Evolutionary conservation across 2,113 vertebrate genomes (phyloP).

Genomic region (Zootoca vivipara): DNA sequence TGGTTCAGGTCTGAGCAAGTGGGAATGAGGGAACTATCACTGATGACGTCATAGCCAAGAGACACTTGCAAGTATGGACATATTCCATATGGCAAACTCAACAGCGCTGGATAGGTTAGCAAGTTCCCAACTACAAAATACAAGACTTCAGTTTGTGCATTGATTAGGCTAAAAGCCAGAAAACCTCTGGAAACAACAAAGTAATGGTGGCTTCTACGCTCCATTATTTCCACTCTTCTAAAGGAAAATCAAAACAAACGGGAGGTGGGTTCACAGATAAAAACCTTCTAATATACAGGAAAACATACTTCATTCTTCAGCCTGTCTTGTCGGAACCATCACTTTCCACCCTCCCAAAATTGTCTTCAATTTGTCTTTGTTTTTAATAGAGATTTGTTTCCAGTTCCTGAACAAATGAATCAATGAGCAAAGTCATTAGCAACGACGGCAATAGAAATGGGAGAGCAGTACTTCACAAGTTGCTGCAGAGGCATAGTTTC

Average conservation of each 20-base stretch:
- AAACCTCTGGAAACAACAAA: background rate
- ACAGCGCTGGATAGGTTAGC: background rate
- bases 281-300: constrained; percentile 65
- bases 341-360: background rate
- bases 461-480: background rate
- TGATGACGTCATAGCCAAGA: background rate
- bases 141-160: background rate
- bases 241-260: constrained; percentile 97
- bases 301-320: background rate
- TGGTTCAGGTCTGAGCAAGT: background rate
- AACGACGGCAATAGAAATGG: background rate
- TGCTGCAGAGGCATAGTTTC: background rate
- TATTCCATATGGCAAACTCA: background rate
- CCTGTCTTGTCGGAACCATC: background rate
- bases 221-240: constrained; percentile 5
- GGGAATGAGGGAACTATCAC: background rate
- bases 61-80: background rate
- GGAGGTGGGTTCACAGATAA: constrained; percentile 89
- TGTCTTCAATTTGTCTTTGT: background rate
- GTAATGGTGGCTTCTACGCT: background rate
- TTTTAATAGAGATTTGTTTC: background rate
- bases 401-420: background rate
- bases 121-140: background rate
- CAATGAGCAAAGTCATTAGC: background rate
- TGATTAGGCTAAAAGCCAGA: background rate